phyloP scores from a whole-genome alignment of 2,797 vertebrate species.

The Danio choprae region DNA sequence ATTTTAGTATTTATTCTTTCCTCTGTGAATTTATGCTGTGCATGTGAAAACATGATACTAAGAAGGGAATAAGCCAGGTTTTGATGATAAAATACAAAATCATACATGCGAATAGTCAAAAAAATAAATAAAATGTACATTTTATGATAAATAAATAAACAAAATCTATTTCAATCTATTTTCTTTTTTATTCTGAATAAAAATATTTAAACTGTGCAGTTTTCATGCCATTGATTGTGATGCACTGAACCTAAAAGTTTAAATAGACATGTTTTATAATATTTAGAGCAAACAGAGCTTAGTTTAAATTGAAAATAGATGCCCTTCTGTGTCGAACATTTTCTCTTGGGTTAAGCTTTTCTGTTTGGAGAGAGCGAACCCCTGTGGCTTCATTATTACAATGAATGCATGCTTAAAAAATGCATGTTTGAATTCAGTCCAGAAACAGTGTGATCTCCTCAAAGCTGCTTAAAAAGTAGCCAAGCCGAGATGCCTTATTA shows the following conservation, averaged over 20 bases:
- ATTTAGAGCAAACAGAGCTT: background rate
- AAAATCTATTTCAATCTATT: background rate
- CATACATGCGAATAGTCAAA: background rate
- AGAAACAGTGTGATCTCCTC: constrained; percentile 35
- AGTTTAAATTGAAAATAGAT: background rate
- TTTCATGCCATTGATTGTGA: background rate
- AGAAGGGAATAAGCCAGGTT: background rate
- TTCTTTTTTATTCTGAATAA: constrained; percentile 46
- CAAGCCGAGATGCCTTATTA: background rate
- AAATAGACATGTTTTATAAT: background rate
- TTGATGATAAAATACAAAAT: background rate
- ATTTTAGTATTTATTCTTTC: constrained; percentile 16
- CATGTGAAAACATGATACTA: background rate
- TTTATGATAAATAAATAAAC: background rate
- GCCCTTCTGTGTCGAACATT: background rate
- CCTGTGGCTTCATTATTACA: constrained; percentile 32
- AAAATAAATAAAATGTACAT: background rate
- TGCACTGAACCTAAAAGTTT: background rate
- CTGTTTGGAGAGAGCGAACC: constrained; percentile 17
- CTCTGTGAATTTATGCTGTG: background rate
- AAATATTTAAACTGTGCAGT: constrained; percentile 56
- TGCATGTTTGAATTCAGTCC: constrained; percentile 37
- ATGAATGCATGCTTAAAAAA: constrained; percentile 33
- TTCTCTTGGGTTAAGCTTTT: constrained; percentile 14
- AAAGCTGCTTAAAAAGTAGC: constrained; percentile 31